phyloP scores from a whole-genome alignment of 2,797 vertebrate species.

The Urosaurus nigricauda region DNA sequence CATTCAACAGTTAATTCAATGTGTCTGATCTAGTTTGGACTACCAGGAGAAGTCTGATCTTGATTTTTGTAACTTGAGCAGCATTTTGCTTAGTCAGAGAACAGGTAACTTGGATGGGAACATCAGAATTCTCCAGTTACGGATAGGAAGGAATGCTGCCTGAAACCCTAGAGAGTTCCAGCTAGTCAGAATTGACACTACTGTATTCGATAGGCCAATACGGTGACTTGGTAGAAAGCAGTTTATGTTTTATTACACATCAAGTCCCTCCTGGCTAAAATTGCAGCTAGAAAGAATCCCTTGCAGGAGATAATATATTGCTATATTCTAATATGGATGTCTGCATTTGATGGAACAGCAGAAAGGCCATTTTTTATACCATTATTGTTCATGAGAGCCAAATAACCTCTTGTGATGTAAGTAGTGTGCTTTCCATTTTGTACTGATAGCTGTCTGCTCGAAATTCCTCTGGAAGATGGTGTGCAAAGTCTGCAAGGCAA shows the following conservation, averaged over 20 bases:
- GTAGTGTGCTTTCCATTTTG: neutral
- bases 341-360: neutral
- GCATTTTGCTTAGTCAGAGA: too few relatives aligned
- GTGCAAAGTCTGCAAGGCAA: neutral
- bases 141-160: too few relatives aligned
- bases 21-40: too few relatives aligned
- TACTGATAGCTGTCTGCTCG: neutral
- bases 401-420: neutral
- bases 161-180: too few relatives aligned
- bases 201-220: neutral
- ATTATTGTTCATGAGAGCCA: neutral
- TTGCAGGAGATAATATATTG: neutral
- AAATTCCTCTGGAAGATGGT: neutral
- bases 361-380: neutral
- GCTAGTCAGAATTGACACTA: neutral
- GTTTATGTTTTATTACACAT: neutral
- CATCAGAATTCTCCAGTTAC: too few relatives aligned
- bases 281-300: too few relatives aligned
- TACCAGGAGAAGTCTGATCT: too few relatives aligned
- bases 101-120: too few relatives aligned
- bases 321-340: neutral
- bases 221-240: neutral
- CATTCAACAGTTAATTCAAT: too few relatives aligned
- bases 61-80: too few relatives aligned
- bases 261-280: neutral